Conservation (phyloP, 1,140 invertebrate species). For the Marisa cornuarietis region DNA sequence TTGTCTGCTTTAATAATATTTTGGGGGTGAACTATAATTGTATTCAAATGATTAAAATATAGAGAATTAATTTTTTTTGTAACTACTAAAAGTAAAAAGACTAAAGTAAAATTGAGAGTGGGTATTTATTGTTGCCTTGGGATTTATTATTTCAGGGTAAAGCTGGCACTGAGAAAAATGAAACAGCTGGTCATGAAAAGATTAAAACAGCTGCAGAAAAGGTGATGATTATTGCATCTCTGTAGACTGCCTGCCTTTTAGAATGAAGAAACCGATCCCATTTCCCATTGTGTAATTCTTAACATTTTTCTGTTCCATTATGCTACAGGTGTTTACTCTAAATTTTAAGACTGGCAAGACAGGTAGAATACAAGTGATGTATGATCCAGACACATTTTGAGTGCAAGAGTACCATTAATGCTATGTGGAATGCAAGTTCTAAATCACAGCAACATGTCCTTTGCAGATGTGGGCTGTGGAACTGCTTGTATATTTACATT, state of each 20-base stretch:
- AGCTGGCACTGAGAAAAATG: conserved; percentile 42
- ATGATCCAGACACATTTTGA: background rate
- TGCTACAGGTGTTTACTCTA: background rate
- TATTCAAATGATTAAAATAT: too few relatives aligned
- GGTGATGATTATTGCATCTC: conserved; percentile 24
- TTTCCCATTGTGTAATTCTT: background rate
- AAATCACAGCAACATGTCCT: background rate
- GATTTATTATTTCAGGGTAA: conserved; percentile 40
- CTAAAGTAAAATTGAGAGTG: too few relatives aligned
- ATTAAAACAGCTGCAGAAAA: conserved; percentile 46
- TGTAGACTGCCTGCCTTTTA: conserved; percentile 4
- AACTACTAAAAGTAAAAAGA: too few relatives aligned
- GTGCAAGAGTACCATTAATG: background rate
- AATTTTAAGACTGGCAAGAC: background rate
- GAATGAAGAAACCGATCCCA: too few relatives aligned
- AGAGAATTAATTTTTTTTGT: too few relatives aligned
- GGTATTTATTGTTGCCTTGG: too few relatives aligned
- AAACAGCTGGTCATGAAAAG: conserved; percentile 38
- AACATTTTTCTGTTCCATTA: background rate
- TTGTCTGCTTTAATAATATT: too few relatives aligned
- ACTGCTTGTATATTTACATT: conserved; percentile 1
- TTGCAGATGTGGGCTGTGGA: background rate
- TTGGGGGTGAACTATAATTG: too few relatives aligned
- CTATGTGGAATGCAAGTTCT: background rate
- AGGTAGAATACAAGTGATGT: background rate